Base-by-base conservation (phyloP, 2,888 invertebrate species). In the Calliopum simillimum region DNA sequence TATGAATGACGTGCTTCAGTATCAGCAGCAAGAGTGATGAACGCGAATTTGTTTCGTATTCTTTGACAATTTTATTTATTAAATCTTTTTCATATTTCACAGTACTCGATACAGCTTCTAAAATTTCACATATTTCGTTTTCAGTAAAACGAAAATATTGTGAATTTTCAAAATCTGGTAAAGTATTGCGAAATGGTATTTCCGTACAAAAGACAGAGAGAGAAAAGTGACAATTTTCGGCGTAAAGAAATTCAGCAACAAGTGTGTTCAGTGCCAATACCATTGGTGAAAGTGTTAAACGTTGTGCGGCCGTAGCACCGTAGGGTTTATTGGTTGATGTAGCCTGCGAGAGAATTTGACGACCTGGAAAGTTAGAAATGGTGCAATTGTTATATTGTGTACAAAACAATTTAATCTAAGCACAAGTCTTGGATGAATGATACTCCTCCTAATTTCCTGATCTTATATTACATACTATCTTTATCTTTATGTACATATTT, bases 181-280 rank as follows among this genome's bases (percentile, higher is more conserved):
- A 47, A 6, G 79, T 77, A n/a, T 83, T 80, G 3, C 82, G 82
- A 68, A 80, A 82, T 3, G 85, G 85, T 33, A 82, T 79, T 76
- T 86, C 86, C 2, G 83, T 83, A 71, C 83, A 82, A 76, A 83
- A 86, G 12, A 86, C 85, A 1, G 86, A 86, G 11, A 86, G 74
- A 11, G 85, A 78, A 51, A 83, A 86, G 68, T 85, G 86, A 61
- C 84, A 86, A 70, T 85, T 84, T 71, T 86, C 82, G 6, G 80
- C 79, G 69, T 85, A 84, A 3, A 86, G 79, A 68, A 86, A 86
- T 71, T 86, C 86, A 0, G 85, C 84, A 0, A 86, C 83, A n/a
- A 86, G 76, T 2, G 84, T 84, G 71, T 86, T 83, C 55, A 86
- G 63, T 0, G 80, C 81, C 69, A 84, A 68, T 5, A 79, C 72